Evolutionary conservation across 2,888 invertebrate genomes (phyloP), one percentile per base, ranked within the genome.

Genomic region (Girardia tigrina): DNA sequence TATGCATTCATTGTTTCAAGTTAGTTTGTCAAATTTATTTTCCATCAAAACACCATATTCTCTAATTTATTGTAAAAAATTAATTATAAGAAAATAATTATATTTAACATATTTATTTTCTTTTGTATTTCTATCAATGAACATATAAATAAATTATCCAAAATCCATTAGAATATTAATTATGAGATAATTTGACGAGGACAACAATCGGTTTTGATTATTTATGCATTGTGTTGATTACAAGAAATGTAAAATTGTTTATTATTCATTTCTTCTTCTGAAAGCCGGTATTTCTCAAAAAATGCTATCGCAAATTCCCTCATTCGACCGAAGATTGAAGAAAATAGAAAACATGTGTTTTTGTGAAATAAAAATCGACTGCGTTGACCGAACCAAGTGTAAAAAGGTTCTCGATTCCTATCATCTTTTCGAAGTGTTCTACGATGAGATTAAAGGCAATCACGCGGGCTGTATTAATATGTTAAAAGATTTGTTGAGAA

Each of bases 141-240:
- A n/a, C n/a, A n/a, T n/a, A n/a, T n/a, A n/a, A n/a, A n/a, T n/a
- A n/a, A n/a, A n/a, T n/a, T n/a, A n/a, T n/a, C n/a, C n/a, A n/a
- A n/a, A n/a, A n/a, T n/a, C n/a, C n/a, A n/a, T n/a, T n/a, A n/a
- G n/a, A n/a, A n/a, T n/a, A n/a, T n/a, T n/a, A n/a, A n/a, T n/a
- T n/a, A n/a, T n/a, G n/a, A n/a, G n/a, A n/a, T n/a, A n/a, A n/a
- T n/a, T n/a, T n/a, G n/a, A n/a, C n/a, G n/a, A n/a, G n/a, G n/a
- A n/a, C n/a, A n/a, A n/a, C n/a, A n/a, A n/a, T n/a, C n/a, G n/a
- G n/a, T n/a, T n/a, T n/a, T n/a, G n/a, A 56, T 56, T 56, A 56
- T 56, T 56, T 56, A 56, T 56, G 56, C 56, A 56, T 56, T 56
- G 56, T 56, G 56, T 56, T 56, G 56, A 56, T 56, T 56, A 20